phyloP scores from a whole-genome alignment of 2,113 vertebrate species.

The Phasianus colchicus region DNA sequence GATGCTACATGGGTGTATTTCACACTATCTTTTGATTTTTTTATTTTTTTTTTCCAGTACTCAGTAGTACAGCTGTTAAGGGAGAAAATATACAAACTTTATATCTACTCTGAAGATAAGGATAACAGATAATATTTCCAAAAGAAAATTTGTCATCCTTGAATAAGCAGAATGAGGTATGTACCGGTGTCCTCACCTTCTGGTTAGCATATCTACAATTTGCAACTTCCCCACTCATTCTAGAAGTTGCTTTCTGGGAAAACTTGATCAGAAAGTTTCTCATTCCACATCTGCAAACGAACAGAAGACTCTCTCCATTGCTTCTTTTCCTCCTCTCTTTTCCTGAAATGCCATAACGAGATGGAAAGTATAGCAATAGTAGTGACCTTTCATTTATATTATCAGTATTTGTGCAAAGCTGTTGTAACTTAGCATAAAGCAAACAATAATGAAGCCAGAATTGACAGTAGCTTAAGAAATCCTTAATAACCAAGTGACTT shows the following conservation, averaged over 20 bases:
- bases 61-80: not conserved
- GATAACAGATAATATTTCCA: not conserved
- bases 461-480: not conserved
- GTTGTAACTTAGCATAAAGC: constrained; percentile 67
- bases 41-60: not conserved
- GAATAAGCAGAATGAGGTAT: not conserved
- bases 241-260: not conserved
- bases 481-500: not conserved
- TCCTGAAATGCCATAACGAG: not conserved
- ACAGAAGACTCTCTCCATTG: not conserved
- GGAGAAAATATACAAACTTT: not conserved
- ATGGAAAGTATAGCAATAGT: no score
- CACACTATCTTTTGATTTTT: not conserved
- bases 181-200: not conserved
- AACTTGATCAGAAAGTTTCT: not conserved
- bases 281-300: not conserved
- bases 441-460: constrained; percentile 16
- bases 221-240: accelerated
- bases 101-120: not conserved
- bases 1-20: not conserved
- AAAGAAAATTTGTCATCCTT: not conserved
- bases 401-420: constrained; percentile 54
- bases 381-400: constrained; percentile 11
- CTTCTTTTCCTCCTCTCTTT: not conserved
- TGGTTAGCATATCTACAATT: not conserved